phyloP scores from a whole-genome alignment of 2,797 vertebrate species.

The Eurystomus glaucurus region DNA sequence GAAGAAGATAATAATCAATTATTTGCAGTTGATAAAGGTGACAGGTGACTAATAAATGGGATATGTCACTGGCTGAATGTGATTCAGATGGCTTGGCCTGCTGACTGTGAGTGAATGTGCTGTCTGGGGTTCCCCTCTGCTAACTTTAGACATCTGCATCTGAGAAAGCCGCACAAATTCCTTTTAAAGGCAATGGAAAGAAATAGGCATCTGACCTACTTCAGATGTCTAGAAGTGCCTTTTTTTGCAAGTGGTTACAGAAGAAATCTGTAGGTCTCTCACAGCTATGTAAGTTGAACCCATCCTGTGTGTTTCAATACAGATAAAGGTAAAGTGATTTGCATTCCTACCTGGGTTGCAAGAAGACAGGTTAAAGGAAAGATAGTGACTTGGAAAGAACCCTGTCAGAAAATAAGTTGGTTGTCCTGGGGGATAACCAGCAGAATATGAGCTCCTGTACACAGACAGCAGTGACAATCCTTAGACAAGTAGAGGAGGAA shows the following conservation, averaged over 20 bases:
- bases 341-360: neutral
- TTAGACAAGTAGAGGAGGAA: neutral
- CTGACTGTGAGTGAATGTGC: neutral
- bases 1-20: neutral
- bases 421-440: neutral
- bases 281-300: neutral
- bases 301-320: neutral
- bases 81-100: neutral
- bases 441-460: neutral
- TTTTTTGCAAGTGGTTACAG: neutral
- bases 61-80: neutral
- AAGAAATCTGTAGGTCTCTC: neutral
- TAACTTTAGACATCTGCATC: slow-evolving; percentile 44
- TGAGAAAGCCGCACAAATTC: neutral
- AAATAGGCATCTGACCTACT: neutral
- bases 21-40: neutral
- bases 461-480: neutral
- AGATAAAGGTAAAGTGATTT: neutral
- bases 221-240: neutral
- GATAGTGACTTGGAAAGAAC: neutral
- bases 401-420: neutral
- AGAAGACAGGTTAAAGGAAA: neutral
- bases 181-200: slow-evolving; percentile 37
- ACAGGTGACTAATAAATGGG: neutral
- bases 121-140: neutral